These are phyloP conservation scores for Odontamblyopus lacepedii DNA, from an alignment of 2,797 vertebrate species.

Conservation along the genomic window DNA sequence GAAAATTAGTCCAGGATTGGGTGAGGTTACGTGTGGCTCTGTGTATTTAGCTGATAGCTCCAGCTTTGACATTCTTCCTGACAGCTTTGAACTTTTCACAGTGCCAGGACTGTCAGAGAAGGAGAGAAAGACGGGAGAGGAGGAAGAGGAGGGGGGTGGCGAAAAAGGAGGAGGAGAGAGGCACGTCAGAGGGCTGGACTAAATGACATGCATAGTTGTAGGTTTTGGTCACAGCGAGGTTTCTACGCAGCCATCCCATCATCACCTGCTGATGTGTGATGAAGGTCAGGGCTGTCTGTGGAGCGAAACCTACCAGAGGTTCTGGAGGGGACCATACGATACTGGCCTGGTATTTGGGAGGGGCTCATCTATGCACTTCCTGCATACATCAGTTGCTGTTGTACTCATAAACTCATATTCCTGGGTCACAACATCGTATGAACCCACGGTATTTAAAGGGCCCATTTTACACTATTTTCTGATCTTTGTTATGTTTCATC, in stretches of 20 bases:
- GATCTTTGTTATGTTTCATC: too few species aligned
- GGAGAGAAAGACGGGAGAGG: constrained; percentile 27
- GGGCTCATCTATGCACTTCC: constrained; percentile 38
- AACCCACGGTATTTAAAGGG: background rate
- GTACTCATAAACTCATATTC: background rate
- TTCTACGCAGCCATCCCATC: constrained; percentile 70
- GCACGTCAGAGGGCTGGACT: constrained; percentile 43
- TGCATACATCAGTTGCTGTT: background rate
- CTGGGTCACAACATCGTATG: background rate
- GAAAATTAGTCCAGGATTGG: constrained; percentile 26
- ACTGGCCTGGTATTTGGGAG: constrained; percentile 37
- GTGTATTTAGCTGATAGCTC: constrained; percentile 73
- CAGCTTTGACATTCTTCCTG: constrained; percentile 87
- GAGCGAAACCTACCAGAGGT: constrained; percentile 58
- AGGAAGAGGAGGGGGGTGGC: constrained; percentile 29
- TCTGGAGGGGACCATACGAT: constrained; percentile 36
- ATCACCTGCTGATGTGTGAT: constrained; percentile 84
- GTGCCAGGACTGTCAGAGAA: constrained; percentile 76
- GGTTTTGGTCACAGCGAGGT: constrained; percentile 60
- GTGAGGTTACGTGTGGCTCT: constrained; percentile 25
- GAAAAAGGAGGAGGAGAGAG: constrained; percentile 44
- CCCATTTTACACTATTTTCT: too few species aligned
- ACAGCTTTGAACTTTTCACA: constrained; percentile 98
- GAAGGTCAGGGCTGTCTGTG: constrained; percentile 80
- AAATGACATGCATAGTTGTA: constrained; percentile 34